Evolutionary conservation across 2,888 invertebrate genomes (phyloP).

Genomic region (Macrosiphum euphorbiae): DNA sequence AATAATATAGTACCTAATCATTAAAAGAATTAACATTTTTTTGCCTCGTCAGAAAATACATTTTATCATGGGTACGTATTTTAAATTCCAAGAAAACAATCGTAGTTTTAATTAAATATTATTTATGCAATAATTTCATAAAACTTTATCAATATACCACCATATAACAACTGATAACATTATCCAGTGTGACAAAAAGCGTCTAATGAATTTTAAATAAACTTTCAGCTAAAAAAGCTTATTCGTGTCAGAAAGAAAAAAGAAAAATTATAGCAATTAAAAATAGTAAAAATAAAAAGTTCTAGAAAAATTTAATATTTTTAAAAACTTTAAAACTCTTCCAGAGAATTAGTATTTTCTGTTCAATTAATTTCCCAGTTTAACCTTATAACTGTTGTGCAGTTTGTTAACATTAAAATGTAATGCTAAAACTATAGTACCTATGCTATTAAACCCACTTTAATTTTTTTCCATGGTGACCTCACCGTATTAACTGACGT

Average conservation of each 20-base stretch:
- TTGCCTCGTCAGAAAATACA: background rate
- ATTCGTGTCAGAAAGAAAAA: background rate
- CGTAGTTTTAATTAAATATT: background rate
- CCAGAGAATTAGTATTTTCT: background rate
- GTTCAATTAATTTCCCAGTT: background rate
- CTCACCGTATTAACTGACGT: background rate
- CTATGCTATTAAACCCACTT: background rate
- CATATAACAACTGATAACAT: background rate
- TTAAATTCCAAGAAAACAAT: background rate
- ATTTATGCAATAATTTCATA: background rate
- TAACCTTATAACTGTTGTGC: background rate
- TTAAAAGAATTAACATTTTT: background rate
- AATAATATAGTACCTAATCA: background rate
- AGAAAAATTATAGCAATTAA: background rate
- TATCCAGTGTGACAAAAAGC: background rate
- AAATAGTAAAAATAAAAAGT: background rate
- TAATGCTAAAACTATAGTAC: background rate
- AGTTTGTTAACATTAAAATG: background rate
- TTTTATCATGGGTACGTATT: background rate
- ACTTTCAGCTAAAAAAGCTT: background rate
- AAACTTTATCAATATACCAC: background rate
- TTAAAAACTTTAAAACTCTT: background rate
- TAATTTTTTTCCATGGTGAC: background rate
- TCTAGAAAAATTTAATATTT: background rate
- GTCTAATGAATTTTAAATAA: background rate